Evolutionary conservation across 2,113 vertebrate species (phyloP).

Genomic region (Chamaea fasciata): DNA sequence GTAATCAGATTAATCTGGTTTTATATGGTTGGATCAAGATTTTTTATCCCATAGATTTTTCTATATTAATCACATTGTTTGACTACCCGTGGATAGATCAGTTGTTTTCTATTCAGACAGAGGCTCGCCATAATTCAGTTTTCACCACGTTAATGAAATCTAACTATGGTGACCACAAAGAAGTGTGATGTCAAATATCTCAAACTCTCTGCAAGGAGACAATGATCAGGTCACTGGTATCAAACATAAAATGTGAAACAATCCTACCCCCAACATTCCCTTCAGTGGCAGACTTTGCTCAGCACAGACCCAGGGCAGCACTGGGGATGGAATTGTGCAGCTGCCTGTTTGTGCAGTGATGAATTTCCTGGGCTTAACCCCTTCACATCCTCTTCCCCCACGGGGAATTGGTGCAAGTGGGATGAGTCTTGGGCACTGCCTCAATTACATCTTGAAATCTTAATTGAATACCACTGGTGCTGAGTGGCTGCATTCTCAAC

Average conservation of each 20-base stretch:
- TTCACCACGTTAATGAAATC: background rate
- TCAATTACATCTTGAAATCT: background rate
- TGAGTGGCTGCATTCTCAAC: background rate
- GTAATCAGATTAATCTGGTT: conserved; percentile 17
- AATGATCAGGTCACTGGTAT: background rate
- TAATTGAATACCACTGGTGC: background rate
- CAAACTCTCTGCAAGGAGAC: background rate
- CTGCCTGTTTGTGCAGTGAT: background rate
- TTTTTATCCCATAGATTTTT: background rate
- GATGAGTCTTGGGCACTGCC: background rate
- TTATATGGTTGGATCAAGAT: background rate
- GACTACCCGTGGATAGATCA: background rate
- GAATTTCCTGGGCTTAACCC: conserved; percentile 20
- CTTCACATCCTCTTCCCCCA: conserved; percentile 12
- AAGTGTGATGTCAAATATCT: background rate
- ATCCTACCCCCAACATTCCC: no score
- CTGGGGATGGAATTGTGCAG: background rate
- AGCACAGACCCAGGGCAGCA: background rate
- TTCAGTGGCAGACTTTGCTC: background rate
- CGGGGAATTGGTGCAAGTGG: background rate
- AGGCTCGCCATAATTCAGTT: background rate
- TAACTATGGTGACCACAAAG: background rate
- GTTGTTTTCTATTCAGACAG: background rate
- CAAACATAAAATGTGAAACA: background rate
- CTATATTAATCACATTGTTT: background rate